phyloP scores from a whole-genome alignment of 2,888 invertebrate species.

The Eilema caniola region DNA sequence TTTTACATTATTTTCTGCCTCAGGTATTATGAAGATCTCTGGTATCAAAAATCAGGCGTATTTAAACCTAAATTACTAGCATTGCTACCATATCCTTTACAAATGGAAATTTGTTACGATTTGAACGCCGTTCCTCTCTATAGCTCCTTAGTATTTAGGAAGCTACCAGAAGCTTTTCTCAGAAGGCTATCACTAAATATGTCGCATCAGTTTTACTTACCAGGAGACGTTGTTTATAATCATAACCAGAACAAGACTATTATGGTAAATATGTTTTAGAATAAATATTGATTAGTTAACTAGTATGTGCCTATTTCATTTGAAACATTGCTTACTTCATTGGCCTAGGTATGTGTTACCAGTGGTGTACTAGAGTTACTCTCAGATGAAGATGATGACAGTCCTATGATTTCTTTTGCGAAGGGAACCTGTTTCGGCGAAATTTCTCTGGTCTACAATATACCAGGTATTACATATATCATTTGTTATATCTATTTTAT shows the following conservation, averaged over 20 bases:
- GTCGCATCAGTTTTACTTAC: conserved; percentile 84
- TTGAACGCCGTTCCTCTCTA: conserved; percentile 83
- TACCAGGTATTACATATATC: conserved; percentile 68
- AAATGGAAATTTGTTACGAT: conserved; percentile 85
- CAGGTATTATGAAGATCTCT: conserved; percentile 84
- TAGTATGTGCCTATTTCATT: neutral
- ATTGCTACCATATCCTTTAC: conserved; percentile 79
- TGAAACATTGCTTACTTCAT: neutral
- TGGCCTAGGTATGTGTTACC: conserved; percentile 78
- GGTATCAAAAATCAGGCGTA: conserved; percentile 85
- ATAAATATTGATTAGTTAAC: neutral
- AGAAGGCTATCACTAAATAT: conserved; percentile 82
- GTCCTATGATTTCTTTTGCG: conserved; percentile 83
- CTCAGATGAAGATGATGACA: conserved; percentile 85
- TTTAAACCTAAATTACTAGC: conserved; percentile 76
- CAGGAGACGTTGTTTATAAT: conserved; percentile 82
- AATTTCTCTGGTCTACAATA: conserved; percentile 80
- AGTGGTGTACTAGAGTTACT: conserved; percentile 82
- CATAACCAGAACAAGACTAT: conserved; percentile 83
- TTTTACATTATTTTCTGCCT: conserved; percentile 9
- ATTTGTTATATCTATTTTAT: neutral
- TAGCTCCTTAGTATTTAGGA: conserved; percentile 82
- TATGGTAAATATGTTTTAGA: conserved; percentile 67
- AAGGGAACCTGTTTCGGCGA: conserved; percentile 86
- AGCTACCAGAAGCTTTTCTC: conserved; percentile 84